Conservation (phyloP, 1,140 invertebrate genomes). For the Anoplophora glabripennis region DNA sequence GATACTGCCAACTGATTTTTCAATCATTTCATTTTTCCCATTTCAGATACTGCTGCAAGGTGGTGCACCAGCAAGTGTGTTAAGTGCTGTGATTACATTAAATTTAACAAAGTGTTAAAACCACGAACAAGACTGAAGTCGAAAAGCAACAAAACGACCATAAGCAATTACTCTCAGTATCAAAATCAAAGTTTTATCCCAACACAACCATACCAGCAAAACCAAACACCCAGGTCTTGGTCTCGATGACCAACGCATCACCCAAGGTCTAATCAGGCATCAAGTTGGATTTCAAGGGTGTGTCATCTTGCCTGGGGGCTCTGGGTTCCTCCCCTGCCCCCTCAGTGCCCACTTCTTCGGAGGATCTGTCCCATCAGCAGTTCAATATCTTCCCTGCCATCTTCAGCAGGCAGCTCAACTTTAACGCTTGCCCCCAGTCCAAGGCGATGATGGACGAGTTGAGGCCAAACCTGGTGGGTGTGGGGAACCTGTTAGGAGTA, state of each 20-base stretch:
- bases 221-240: neutral
- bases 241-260: constrained; percentile 1
- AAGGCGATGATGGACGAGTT: constrained; percentile 80
- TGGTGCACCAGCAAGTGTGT: too few relatives aligned
- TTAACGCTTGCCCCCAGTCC: constrained; percentile 65
- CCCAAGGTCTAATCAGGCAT: constrained; percentile 23
- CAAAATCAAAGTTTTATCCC: neutral
- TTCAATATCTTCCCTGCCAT: constrained; percentile 88
- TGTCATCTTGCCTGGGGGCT: constrained; percentile 48
- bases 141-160: too few relatives aligned
- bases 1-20: too few relatives aligned
- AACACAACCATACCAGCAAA: neutral
- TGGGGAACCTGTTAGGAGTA: constrained; percentile 71
- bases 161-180: neutral
- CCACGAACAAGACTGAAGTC: too few relatives aligned
- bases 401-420: constrained; percentile 82
- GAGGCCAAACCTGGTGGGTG: constrained; percentile 72
- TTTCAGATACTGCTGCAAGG: too few relatives aligned
- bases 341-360: constrained; percentile 48
- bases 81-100: too few relatives aligned
- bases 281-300: constrained; percentile 60
- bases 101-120: too few relatives aligned
- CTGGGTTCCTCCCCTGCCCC: constrained; percentile 50
- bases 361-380: constrained; percentile 68
- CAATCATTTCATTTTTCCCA: too few relatives aligned